Evolutionary conservation across 2,888 invertebrate species (phyloP), one percentile per base, ranked within the genome.

Genomic region (Slavum lentiscoides): DNA sequence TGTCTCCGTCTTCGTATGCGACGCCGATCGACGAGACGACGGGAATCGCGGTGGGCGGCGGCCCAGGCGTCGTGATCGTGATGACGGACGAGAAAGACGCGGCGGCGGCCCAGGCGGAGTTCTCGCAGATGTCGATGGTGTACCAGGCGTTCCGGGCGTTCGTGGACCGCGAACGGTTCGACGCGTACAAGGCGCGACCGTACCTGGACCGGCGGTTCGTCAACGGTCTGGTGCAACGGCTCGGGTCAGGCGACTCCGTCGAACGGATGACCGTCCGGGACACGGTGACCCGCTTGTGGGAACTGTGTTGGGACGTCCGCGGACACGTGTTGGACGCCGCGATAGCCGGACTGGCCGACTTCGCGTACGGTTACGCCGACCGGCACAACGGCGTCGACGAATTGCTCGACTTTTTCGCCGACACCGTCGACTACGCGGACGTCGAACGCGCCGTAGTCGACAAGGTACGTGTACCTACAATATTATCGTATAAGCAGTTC

Each of bases 381-480:
- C 53, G 74, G n/a, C 74, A 74, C 74, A 62, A 64, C 64, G 74
- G 74, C 74, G 37, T 74, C 53, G 15, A 21, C n/a, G 62, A 66
- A 11, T 23, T 74, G 74, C 66, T 74, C 37, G 66, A 74, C 11
- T 23, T 74, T 6, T 7, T 58, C 21, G 21, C 66, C 66, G 64
- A 55, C 64, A 58, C 64, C 37, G 66, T 55, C 30, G 30, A 43
- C 19, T 49, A 30, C 74, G 17, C 17, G 66, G 21, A 39, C 19
- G 55, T 21, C 21, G 0, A 9, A 15, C 11, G 3, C 13, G 11
- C 49, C 13, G 49, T 49, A 0, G 0, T 49, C 13, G 13, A 49
- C 49, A 13, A 49, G 49, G 49, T 49, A 11, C 43, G 43, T 43
- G n/a, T 30, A 30, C 4, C 30, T 30, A 30, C 30, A 30, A 30